phyloP scores from a whole-genome alignment of 2,113 vertebrate species.

The Chloroceryle aenea region DNA sequence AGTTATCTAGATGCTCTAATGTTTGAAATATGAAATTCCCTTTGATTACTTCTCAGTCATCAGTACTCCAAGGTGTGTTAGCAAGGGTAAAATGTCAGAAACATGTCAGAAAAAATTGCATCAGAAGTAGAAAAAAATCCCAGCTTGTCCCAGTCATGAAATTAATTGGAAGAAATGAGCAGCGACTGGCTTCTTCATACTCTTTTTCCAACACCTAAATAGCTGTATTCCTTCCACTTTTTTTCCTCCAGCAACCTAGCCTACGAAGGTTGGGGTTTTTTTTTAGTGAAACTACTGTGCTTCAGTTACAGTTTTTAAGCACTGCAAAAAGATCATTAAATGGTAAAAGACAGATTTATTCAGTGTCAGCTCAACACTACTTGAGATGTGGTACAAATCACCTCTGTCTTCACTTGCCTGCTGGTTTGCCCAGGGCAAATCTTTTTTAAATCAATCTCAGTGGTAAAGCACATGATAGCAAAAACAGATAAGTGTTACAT shows the following conservation, averaged over 20 bases:
- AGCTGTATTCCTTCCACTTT: not conserved
- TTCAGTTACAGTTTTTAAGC: conserved; percentile 15
- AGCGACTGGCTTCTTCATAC: not conserved
- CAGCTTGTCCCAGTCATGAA: not conserved
- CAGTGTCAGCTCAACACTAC: not conserved
- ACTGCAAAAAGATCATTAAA: conserved; percentile 38
- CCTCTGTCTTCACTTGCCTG: conserved; percentile 36
- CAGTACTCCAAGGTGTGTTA: not conserved
- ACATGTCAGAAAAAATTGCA: not conserved
- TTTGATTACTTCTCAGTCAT: not conserved
- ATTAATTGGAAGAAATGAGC: not conserved
- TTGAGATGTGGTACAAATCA: conserved; percentile 21
- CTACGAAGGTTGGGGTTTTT: not conserved
- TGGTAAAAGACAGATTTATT: conserved; percentile 54
- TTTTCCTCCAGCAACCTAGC: not conserved
- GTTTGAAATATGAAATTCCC: not conserved
- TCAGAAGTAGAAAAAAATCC: not conserved
- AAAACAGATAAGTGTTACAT: conserved; percentile 17
- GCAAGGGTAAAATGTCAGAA: not conserved
- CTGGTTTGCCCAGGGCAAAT: conserved; percentile 46
- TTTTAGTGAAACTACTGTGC: not conserved
- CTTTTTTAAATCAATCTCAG: conserved; percentile 33
- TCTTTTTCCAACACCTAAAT: not conserved
- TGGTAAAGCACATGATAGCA: conserved; percentile 20
- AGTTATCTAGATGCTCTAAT: not conserved